Conservation (phyloP, 2,113 vertebrate genomes). For the Progne subis region DNA sequence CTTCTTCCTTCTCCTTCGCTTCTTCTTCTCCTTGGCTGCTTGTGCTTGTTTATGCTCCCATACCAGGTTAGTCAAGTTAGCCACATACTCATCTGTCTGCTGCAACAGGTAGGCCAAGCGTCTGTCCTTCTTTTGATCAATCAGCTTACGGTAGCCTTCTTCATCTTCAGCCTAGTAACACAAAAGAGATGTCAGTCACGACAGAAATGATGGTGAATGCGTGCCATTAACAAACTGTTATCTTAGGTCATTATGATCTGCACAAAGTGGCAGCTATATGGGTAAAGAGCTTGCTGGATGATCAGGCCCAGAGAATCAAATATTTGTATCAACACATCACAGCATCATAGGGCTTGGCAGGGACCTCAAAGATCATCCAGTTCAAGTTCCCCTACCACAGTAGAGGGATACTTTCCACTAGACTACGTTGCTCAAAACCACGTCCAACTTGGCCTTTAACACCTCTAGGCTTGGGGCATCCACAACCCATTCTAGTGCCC, state of each 20-base stretch:
- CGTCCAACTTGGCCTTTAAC: not conserved
- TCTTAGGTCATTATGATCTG: not conserved
- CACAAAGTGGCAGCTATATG: not conserved
- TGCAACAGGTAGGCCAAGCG: conserved; percentile 94
- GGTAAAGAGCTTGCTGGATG: accelerated
- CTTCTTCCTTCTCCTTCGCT: conserved; percentile 90
- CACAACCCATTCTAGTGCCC: not conserved
- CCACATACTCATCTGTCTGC: conserved; percentile 98
- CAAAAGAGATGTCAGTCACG: not conserved
- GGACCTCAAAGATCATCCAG: not conserved
- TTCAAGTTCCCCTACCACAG: not conserved
- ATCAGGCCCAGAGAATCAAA: not conserved
- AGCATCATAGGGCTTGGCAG: not conserved
- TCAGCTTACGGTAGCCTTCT: conserved; percentile 95
- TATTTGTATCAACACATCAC: not conserved
- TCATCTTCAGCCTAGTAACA: conserved; percentile 93
- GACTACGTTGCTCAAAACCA: not conserved
- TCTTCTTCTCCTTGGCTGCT: conserved; percentile 98
- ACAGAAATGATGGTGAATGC: not conserved
- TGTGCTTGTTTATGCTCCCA: conserved; percentile 98
- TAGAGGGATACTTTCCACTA: not conserved
- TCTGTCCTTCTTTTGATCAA: conserved; percentile 98
- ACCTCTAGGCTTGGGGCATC: not conserved
- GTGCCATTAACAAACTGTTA: not conserved
- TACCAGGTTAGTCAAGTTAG: conserved; percentile 95